Evolutionary conservation across 2,797 vertebrate genomes (phyloP), one percentile per base, ranked within the genome.

Genomic region (Notamacropus eugenii): DNA sequence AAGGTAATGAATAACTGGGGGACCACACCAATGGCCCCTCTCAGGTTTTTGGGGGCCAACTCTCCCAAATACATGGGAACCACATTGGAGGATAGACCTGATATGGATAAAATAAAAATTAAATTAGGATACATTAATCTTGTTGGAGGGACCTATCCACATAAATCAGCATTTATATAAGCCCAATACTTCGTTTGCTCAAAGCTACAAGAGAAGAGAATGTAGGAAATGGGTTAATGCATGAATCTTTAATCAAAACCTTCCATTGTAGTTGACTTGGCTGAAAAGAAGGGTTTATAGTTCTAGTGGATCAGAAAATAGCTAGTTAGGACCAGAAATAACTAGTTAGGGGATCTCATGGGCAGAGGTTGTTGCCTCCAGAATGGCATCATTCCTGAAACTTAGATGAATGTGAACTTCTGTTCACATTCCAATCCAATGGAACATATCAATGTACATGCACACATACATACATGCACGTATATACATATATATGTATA

Each of bases 21-120:
- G 1, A 99, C 50, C 52, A 99, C 98, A 50, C 99, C 99, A 0
- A 99, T 92, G 0, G 99, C 99, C 74, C 99, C 99, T 97, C 99
- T 98, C 95, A 99, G 98, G 97, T 99, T 99, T 98, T 98, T 99
- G 0, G 99, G 99, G 56, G 99, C 98, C 90, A 99, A 98, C 96
- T 99, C 99, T 55, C 99, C 99, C 59, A 99, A 97, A 98, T 99
- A 99, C 99, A 99, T 99, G 13, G 99, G 99, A 92, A 99, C 99
- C 92, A 99, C 99, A 0, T 98, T 99, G 97, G 99, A 99, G 1
- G 99, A 99, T 96, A 99, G 98, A 90, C 99, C 99, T 99, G 96
- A 57, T 54, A 12, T 57, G 93, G 56, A 93, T 0, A 56, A 87
- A 55, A 31, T 1, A 3, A 57, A 93, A 59, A 92, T 29, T 19